These are phyloP conservation scores for Gnatocerus cornutus DNA, from an alignment of 2,888 invertebrate species.

Conservation along the genomic window DNA sequence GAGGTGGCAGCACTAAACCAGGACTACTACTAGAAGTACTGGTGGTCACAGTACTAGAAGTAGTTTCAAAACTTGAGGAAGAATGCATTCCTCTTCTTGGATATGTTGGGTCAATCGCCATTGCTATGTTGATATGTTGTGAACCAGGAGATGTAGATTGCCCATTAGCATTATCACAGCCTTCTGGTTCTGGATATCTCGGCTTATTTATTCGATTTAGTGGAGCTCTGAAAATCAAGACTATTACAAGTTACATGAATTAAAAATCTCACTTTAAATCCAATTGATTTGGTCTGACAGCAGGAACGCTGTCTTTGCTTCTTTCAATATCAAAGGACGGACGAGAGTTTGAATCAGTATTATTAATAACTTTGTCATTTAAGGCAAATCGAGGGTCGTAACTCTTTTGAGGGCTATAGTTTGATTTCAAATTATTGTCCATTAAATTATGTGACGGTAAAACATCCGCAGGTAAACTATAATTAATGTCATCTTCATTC, in stretches of 20 bases:
- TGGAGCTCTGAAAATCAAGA: conserved; percentile 57
- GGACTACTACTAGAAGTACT: conserved; percentile 67
- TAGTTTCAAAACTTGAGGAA: conserved; percentile 66
- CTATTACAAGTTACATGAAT: background rate
- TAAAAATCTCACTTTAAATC: conserved; percentile 65
- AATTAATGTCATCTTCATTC: conserved; percentile 68
- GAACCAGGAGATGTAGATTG: conserved; percentile 59
- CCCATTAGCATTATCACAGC: conserved; percentile 54
- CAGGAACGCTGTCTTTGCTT: conserved; percentile 49
- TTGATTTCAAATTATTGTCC: conserved; percentile 55
- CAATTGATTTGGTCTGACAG: conserved; percentile 67
- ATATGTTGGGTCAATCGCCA: conserved; percentile 81
- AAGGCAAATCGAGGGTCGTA: conserved; percentile 44
- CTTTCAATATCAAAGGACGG: conserved; percentile 52
- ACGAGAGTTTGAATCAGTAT: conserved; percentile 53
- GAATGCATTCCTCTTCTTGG: conserved; percentile 62
- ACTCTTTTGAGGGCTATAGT: conserved; percentile 53
- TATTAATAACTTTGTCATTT: conserved; percentile 58
- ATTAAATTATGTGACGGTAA: conserved; percentile 56
- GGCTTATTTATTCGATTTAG: conserved; percentile 64
- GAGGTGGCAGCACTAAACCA: conserved; percentile 63
- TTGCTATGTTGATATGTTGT: conserved; percentile 76
- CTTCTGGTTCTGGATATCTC: conserved; percentile 66
- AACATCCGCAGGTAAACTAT: conserved; percentile 69
- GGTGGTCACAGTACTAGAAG: conserved; percentile 66